Conservation (phyloP, 1,140 invertebrate genomes). For the Scaptomyza pallida region DNA sequence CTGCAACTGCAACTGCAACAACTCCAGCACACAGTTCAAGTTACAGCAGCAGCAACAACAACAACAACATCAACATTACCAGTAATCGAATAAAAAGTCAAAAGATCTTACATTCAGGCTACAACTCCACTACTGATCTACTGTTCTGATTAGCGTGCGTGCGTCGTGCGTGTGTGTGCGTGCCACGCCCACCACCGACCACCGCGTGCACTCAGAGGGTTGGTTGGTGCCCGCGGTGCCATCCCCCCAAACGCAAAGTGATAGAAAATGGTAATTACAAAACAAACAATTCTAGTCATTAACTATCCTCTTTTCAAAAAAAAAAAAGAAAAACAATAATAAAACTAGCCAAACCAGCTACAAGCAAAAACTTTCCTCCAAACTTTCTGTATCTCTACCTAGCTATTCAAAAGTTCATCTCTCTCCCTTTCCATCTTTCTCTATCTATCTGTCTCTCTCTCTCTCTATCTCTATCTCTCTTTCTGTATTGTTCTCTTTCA, state of each 20-base stretch:
- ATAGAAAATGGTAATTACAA: conserved; percentile 84
- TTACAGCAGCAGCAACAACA: conserved; percentile 2
- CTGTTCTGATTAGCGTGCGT: conserved; percentile 47
- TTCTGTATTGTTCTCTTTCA: conserved; percentile 16
- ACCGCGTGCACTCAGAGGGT: conserved; percentile 58
- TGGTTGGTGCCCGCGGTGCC: conserved; percentile 53
- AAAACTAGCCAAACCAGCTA: too few species aligned
- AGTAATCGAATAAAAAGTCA: background rate
- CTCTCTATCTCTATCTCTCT: conserved; percentile 21
- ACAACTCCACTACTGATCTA: conserved; percentile 1
- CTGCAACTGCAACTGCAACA: background rate
- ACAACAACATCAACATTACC: conserved; percentile 4
- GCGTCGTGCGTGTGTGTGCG: conserved; percentile 75
- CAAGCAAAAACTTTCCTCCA: conserved; percentile 29
- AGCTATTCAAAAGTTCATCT: conserved; percentile 36
- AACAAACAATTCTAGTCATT: conserved; percentile 69
- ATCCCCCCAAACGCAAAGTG: conserved; percentile 75
- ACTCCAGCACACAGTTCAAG: too few species aligned
- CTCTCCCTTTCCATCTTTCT: conserved; percentile 32
- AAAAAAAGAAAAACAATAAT: too few species aligned
- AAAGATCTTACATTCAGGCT: conserved; percentile 16
- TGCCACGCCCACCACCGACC: conserved; percentile 74
- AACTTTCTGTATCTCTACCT: conserved; percentile 9
- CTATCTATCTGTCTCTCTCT: conserved; percentile 23
- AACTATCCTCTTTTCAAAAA: conserved; percentile 38